Base-by-base conservation (phyloP, 1,140 invertebrate genomes). In the Agraylea sexmaculata region DNA sequence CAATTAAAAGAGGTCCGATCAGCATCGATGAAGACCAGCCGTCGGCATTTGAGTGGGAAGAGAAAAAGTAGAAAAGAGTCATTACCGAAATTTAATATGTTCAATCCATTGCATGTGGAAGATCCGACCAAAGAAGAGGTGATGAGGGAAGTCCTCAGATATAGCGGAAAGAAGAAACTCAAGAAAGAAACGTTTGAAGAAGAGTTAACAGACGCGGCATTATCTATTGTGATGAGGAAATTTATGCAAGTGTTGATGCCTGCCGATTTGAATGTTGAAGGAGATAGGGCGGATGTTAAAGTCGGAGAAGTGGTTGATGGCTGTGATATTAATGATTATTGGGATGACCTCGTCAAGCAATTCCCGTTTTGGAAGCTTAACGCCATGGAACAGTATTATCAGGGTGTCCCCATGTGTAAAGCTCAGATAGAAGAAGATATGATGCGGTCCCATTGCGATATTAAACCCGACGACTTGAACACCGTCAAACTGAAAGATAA, bases 271-370 rank as follows among this genome's bases (percentile, higher is more conserved):
- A 20, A 27, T 37, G 12, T 27, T 11, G 10, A 17, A 5, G 11
- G 15, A 40, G 32, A 35, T 2, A 16, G 20, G 37, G 15, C 19
- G 12, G 40, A 43, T 12, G 31, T 39, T 16, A 36, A 34, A 13
- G 35, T 37, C 4, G 45, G 40, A 10, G 39, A 38, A 36, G n/a
- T 15, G n/a, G 18, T 44, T 8, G 42, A 45, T 32, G 40, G 40
- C 3, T 41, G 13, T 36, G 40, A 25, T 32, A 41, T 43, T 18
- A 41, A 37, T 25, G 40, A 45, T 17, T 46, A 46, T 33, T 49
- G 43, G 43, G 22, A 22, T 10, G 31, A 33, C 7, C 19, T 46
- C 15, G 36, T 43, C 23, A 22, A 34, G 12, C 31, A 40, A 22
- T 49, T 49, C 17, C 17, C 31, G 8, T 18, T 30, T 13, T 49